Evolutionary conservation across 1,140 invertebrate species (phyloP).

Genomic region (silkworm (Bombyx mori)): DNA sequence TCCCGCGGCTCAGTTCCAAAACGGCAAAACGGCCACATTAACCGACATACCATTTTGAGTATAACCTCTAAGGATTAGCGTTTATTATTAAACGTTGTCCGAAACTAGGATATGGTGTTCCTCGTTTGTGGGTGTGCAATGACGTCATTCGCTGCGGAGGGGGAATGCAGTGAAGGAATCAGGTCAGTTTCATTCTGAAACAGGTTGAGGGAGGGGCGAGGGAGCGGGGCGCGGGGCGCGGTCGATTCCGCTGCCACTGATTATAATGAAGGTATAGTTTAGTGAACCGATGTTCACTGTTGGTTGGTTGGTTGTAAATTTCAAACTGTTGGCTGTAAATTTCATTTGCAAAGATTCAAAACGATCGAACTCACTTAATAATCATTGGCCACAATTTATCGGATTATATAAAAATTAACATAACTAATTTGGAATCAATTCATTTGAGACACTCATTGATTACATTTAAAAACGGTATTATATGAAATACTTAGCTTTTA

Average conservation of each 20-base stretch:
- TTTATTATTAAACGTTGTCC: slow-evolving; percentile 15
- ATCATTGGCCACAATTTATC: too few species aligned
- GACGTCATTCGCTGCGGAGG: slow-evolving; percentile 59
- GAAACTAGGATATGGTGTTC: slow-evolving; percentile 34
- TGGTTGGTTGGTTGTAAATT: too few species aligned
- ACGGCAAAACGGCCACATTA: slow-evolving; percentile 20
- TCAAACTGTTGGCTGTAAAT: too few species aligned
- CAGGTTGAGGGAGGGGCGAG: slow-evolving; percentile 33
- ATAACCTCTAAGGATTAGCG: slow-evolving; percentile 11
- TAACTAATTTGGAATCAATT: too few species aligned
- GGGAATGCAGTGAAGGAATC: slow-evolving; percentile 57
- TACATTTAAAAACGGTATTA: too few species aligned
- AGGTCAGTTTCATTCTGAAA: slow-evolving; percentile 71
- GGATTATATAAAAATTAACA: too few species aligned
- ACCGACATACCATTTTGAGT: slow-evolving; percentile 11
- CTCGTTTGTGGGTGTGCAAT: slow-evolving; percentile 27
- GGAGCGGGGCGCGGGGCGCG: slow-evolving; percentile 9
- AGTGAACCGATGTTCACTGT: too few species aligned
- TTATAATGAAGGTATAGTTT: slow-evolving; percentile 18
- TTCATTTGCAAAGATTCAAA: too few species aligned
- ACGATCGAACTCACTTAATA: too few species aligned
- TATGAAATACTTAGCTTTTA: too few species aligned
- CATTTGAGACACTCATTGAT: too few species aligned
- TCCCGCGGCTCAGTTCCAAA: slow-evolving; percentile 16
- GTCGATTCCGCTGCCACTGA: slow-evolving; percentile 41